These are phyloP conservation scores for Drosophila ustulata DNA, from an alignment of 2,888 invertebrate species.

Conservation along the genomic window DNA sequence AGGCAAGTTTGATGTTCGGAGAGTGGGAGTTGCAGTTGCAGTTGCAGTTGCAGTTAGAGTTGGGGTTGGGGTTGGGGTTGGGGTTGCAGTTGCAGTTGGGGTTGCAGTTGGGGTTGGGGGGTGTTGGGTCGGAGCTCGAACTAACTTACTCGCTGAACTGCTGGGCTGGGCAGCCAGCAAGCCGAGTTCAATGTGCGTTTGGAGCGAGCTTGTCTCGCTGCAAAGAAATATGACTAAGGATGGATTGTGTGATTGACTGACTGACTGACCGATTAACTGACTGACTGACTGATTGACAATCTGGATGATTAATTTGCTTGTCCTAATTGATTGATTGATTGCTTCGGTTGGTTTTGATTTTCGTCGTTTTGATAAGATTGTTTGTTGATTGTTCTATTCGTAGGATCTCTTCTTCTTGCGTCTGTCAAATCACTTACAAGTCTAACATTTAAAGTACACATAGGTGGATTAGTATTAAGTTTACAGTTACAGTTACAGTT, in stretches of 20 bases:
- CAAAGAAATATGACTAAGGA: constrained; percentile 1
- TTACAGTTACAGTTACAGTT: not conserved
- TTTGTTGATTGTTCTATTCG: constrained; percentile 35
- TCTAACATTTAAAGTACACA: constrained; percentile 31
- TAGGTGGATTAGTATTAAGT: constrained; percentile 28
- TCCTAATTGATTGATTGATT: constrained; percentile 3
- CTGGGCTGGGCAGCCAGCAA: constrained; percentile 74
- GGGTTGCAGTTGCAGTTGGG: not conserved
- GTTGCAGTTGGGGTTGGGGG: not conserved
- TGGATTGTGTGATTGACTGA: constrained; percentile 10
- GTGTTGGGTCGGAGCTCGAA: constrained; percentile 43
- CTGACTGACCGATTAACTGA: constrained; percentile 5
- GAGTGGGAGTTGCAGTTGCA: not conserved
- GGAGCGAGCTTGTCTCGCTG: constrained; percentile 7
- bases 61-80: not conserved
- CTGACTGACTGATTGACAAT: constrained; percentile 9
- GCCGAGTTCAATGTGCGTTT: constrained; percentile 59
- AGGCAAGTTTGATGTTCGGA: not conserved
- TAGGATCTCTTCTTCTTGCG: not conserved
- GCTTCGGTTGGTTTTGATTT: constrained; percentile 5
- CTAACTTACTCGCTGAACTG: constrained; percentile 61
- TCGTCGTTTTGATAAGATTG: not conserved
- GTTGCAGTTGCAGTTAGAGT: not conserved
- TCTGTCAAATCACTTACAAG: constrained; percentile 25
- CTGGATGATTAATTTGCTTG: constrained; percentile 5